Evolutionary conservation across 2,888 invertebrate genomes (phyloP).

Genomic region (Resseliella maxima): DNA sequence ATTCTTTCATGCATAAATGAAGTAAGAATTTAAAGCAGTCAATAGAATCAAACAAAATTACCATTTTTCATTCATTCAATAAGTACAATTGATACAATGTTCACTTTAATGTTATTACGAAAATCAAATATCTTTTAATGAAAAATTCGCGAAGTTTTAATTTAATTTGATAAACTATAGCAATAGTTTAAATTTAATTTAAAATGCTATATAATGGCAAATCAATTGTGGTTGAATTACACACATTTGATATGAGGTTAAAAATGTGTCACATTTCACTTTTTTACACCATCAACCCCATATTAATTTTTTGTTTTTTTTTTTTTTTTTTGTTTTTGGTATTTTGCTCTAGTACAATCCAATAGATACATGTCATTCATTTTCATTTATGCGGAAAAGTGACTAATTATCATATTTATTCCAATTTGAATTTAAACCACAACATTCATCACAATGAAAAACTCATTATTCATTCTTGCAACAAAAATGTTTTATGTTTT

Average conservation of each 20-base stretch:
- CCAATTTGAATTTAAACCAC: background rate
- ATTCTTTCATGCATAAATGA: background rate
- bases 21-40: no score
- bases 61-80: background rate
- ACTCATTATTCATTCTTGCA: background rate
- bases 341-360: background rate
- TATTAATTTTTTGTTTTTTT: no score
- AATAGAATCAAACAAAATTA: background rate
- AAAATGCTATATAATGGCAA: background rate
- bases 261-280: no score
- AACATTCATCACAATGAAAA: background rate
- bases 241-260: background rate
- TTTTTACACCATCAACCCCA: no score
- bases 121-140: background rate
- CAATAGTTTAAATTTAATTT: no score
- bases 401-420: conserved; percentile 15
- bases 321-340: no score
- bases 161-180: no score
- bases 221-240: background rate
- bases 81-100: background rate
- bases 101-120: background rate
- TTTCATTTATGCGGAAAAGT: conserved; percentile 18
- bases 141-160: no score
- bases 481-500: background rate
- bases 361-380: background rate